Evolutionary conservation across 2,888 invertebrate species (phyloP).

Genomic region (Spatulosminthurus flaviceps): DNA sequence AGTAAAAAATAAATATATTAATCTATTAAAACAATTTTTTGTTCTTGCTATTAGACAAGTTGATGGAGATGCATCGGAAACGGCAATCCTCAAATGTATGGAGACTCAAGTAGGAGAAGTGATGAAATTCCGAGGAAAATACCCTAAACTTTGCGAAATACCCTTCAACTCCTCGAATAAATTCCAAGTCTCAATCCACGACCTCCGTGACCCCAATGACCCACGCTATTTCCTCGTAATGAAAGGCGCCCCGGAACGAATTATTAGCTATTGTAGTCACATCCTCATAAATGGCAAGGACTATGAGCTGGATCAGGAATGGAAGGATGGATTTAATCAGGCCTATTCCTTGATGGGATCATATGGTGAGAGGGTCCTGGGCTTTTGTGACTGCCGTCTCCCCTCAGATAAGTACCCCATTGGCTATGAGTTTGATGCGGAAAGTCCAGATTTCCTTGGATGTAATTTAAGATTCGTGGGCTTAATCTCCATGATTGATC

Average conservation of each 20-base stretch:
- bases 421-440: slow-evolving; percentile 72
- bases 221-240: slow-evolving; percentile 88
- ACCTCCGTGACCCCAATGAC: slow-evolving; percentile 83
- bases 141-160: slow-evolving; percentile 89
- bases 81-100: slow-evolving; percentile 92
- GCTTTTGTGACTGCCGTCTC: slow-evolving; percentile 68
- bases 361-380: slow-evolving; percentile 83
- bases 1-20: too few relatives aligned
- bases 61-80: slow-evolving; percentile 94
- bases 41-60: slow-evolving; percentile 72
- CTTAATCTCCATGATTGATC: slow-evolving; percentile 78
- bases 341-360: slow-evolving; percentile 82
- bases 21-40: neutral
- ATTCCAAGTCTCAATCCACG: slow-evolving; percentile 93
- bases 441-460: slow-evolving; percentile 75
- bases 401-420: slow-evolving; percentile 68
- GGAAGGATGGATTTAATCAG: slow-evolving; percentile 71
- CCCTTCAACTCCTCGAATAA: slow-evolving; percentile 97
- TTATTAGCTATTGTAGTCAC: slow-evolving; percentile 74
- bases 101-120: slow-evolving; percentile 89
- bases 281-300: slow-evolving; percentile 71
- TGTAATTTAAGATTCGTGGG: slow-evolving; percentile 72
- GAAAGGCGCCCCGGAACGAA: slow-evolving; percentile 80
- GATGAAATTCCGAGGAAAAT: slow-evolving; percentile 81
- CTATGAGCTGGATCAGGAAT: slow-evolving; percentile 68